phyloP scores from a whole-genome alignment of 2,113 vertebrate species.

The Cavia aperea region DNA sequence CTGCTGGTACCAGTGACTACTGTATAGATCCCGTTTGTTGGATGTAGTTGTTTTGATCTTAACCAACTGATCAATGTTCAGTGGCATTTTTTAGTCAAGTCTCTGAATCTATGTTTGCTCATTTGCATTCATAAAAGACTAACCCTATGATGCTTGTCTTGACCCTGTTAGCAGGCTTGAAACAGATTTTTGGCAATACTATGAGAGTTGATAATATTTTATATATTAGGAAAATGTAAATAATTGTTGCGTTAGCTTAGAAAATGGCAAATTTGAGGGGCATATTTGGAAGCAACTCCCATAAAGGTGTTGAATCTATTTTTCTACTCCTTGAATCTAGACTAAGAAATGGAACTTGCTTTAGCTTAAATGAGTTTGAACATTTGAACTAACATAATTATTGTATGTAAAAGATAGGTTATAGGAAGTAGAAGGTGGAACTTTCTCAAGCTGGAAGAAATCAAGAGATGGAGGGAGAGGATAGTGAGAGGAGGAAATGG shows the following conservation, averaged over 20 bases:
- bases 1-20: neutral
- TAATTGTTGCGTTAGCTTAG: neutral
- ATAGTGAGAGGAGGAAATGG: neutral
- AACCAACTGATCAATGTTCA: neutral
- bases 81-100: neutral
- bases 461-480: neutral
- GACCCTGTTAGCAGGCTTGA: neutral
- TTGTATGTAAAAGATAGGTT: neutral
- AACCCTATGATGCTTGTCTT: neutral
- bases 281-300: neutral
- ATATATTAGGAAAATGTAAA: neutral
- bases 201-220: neutral
- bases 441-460: neutral
- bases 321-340: neutral
- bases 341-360: neutral
- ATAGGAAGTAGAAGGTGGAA: neutral
- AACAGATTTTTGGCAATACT: neutral
- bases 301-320: neutral
- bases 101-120: neutral
- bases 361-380: neutral
- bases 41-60: neutral
- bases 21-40: neutral
- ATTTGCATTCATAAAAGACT: neutral
- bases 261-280: neutral
- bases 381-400: neutral